A percentile compares a stretch with the other conserved stretches of the same genome.
Evolutionary conservation across 2,113 vertebrate species (phyloP).

Genomic region (Zeus faber): DNA sequence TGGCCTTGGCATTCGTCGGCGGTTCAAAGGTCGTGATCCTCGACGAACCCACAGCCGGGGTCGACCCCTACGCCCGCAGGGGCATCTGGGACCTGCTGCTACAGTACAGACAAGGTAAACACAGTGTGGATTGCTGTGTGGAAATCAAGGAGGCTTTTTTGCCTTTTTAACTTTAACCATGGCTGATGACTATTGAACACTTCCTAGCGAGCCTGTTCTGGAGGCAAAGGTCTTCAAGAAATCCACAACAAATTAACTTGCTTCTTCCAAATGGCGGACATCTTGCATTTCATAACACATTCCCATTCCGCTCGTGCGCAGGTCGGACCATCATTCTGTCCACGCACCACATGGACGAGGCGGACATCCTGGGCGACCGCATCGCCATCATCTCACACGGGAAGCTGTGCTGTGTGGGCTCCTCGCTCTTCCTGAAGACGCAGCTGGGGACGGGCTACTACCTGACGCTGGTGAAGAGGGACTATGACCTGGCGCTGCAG

Average conservation of each 20-base stretch:
- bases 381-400: constrained; percentile 98
- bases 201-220: no score
- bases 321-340: constrained; percentile 96
- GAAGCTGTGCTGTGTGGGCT: constrained; percentile 94
- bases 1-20: constrained; percentile 95
- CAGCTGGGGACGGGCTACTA: constrained; percentile 97
- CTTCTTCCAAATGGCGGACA: neutral
- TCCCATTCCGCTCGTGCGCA: constrained; percentile 36
- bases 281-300: neutral
- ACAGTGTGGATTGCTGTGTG: neutral
- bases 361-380: constrained; percentile 93
- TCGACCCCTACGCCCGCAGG: constrained; percentile 95
- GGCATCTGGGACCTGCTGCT: constrained; percentile 97
- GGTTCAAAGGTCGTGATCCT: constrained; percentile 97
- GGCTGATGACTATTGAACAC: no score
- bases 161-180: no score
- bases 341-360: constrained; percentile 98
- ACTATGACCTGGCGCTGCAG: constrained; percentile 87
- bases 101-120: constrained; percentile 91
- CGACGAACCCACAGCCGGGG: constrained; percentile 95
- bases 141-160: neutral
- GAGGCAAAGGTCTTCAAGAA: neutral
- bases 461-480: constrained; percentile 94
- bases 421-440: constrained; percentile 94
- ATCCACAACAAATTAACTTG: neutral